These are phyloP conservation scores for Antidorcas marsupialis DNA, from an alignment of 2,113 vertebrate genomes.

Conservation along the genomic window DNA sequence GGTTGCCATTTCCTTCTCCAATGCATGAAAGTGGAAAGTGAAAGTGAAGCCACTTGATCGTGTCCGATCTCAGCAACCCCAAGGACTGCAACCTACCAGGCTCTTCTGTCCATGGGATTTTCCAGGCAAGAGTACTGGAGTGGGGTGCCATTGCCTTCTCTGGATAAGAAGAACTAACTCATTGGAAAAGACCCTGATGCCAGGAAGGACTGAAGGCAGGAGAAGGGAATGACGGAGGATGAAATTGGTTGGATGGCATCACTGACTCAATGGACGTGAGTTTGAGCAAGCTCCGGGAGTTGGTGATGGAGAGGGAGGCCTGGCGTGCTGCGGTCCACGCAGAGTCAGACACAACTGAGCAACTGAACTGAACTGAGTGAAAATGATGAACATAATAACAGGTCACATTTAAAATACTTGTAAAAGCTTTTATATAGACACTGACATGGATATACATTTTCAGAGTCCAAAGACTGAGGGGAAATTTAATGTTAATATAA, in stretches of 20 bases:
- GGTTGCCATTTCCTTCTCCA: too few relatives aligned
- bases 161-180: neutral
- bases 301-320: neutral
- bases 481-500: constrained; percentile 15
- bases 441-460: neutral
- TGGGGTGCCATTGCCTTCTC: too few relatives aligned
- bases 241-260: neutral
- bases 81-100: too few relatives aligned
- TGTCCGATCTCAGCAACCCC: too few relatives aligned
- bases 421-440: neutral
- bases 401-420: neutral
- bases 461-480: neutral
- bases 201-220: neutral
- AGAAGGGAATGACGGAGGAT: neutral
- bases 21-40: too few relatives aligned
- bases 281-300: rapidly evolving
- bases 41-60: too few relatives aligned
- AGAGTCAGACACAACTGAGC: neutral
- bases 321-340: rapidly evolving
- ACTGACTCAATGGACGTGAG: neutral
- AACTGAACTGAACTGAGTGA: neutral
- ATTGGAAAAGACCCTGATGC: neutral
- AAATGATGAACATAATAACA: neutral
- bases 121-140: too few relatives aligned
- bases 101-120: too few relatives aligned